These are phyloP conservation scores for Pelosia muscerda DNA, from an alignment of 2,888 invertebrate species.

Conservation along the genomic window DNA sequence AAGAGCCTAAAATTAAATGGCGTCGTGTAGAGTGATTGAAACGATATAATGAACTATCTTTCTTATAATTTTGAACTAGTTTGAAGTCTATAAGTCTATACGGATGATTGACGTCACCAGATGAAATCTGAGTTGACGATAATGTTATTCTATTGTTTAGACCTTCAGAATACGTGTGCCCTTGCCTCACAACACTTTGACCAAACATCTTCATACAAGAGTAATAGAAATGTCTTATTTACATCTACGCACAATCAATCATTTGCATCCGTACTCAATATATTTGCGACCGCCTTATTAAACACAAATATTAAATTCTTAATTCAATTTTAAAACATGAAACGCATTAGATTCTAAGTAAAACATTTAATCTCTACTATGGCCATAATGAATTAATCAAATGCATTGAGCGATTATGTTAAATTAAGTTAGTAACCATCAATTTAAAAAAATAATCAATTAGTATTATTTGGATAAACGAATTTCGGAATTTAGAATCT, in stretches of 20 bases:
- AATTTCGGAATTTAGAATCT: neutral
- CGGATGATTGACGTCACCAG: too few species aligned
- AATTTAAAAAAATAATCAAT: neutral
- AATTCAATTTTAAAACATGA: neutral
- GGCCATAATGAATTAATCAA: neutral
- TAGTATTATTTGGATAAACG: neutral
- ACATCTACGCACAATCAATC: neutral
- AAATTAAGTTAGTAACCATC: neutral
- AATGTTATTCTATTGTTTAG: neutral
- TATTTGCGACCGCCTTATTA: neutral
- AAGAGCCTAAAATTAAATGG: too few species aligned
- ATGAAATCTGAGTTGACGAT: too few species aligned
- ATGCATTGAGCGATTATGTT: constrained; percentile 1
- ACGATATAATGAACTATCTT: too few species aligned
- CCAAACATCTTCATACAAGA: neutral
- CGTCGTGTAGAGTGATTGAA: too few species aligned
- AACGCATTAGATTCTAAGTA: neutral
- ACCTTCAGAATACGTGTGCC: neutral
- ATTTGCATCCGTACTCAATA: neutral
- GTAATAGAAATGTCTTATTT: neutral
- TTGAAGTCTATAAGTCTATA: too few species aligned
- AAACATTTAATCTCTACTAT: neutral
- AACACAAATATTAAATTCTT: neutral
- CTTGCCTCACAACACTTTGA: too few species aligned
- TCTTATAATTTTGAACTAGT: too few species aligned